Evolutionary conservation across 1,140 invertebrate species (phyloP).

Genomic region (Archegozetes longisetosus): DNA sequence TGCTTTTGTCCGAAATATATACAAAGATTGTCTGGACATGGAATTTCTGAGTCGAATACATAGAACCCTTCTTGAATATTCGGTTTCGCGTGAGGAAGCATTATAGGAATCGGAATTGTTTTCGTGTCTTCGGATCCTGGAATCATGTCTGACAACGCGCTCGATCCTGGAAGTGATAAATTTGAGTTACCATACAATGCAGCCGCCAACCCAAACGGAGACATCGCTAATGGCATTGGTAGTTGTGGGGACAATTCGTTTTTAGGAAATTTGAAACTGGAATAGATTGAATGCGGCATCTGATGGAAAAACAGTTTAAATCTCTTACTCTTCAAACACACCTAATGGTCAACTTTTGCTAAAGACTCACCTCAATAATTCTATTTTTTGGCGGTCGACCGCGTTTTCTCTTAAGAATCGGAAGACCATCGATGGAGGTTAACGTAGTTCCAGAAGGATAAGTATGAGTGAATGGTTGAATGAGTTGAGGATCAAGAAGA

Average conservation of each 20-base stretch:
- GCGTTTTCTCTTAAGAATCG: slow-evolving; percentile 69
- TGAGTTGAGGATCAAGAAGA: background rate
- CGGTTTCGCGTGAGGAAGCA: slow-evolving; percentile 12
- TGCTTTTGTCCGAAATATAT: slow-evolving; percentile 41
- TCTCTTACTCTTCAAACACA: no score
- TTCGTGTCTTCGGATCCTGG: background rate
- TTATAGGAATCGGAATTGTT: slow-evolving; percentile 14
- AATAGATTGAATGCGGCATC: background rate
- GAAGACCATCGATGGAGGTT: slow-evolving; percentile 52
- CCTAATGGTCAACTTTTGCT: background rate
- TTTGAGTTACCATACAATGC: slow-evolving; percentile 5
- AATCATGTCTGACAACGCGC: background rate
- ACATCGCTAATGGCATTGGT: background rate
- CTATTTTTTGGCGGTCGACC: slow-evolving; percentile 80
- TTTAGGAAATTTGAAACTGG: background rate
- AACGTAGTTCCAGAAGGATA: slow-evolving; percentile 15
- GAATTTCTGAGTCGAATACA: slow-evolving; percentile 37
- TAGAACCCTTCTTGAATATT: slow-evolving; percentile 36
- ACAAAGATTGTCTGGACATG: slow-evolving; percentile 47
- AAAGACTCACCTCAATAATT: slow-evolving; percentile 21
- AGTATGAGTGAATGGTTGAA: slow-evolving; percentile 37
- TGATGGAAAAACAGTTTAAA: no score
- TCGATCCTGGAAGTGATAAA: background rate
- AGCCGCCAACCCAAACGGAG: slow-evolving; percentile 4
- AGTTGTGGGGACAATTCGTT: background rate